Conservation (phyloP, 1,140 invertebrate genomes). For the Eubasilissa regina region DNA sequence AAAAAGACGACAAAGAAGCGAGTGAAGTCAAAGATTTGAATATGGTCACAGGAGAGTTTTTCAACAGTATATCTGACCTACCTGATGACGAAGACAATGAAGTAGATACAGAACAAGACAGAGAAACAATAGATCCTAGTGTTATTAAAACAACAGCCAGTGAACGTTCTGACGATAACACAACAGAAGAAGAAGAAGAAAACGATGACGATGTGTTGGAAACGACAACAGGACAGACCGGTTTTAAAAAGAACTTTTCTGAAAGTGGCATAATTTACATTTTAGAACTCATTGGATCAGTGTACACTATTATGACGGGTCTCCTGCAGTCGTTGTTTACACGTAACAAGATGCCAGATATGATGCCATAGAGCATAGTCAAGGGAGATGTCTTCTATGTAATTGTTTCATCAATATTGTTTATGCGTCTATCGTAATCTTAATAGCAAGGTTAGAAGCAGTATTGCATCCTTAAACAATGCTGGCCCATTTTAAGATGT, state of each 20-base stretch:
- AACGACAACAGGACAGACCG: background rate
- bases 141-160: slow-evolving; percentile 1
- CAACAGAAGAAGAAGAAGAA: slow-evolving; percentile 62
- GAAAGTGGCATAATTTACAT: slow-evolving; percentile 64
- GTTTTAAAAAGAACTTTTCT: slow-evolving; percentile 15
- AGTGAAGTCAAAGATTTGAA: slow-evolving; percentile 64
- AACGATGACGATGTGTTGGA: slow-evolving; percentile 56
- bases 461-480: no score
- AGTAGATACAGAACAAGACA: slow-evolving; percentile 14
- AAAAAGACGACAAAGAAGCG: slow-evolving; percentile 65
- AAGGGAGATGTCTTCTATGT: no score
- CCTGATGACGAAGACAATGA: slow-evolving; percentile 44
- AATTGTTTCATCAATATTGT: no score
- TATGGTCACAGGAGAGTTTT: slow-evolving; percentile 24
- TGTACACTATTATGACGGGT: slow-evolving; percentile 62
- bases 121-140: slow-evolving; percentile 26
- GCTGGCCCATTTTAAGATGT: no score
- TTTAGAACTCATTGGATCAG: slow-evolving; percentile 64
- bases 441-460: no score
- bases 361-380: no score
- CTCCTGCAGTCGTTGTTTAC: slow-evolving; percentile 62
- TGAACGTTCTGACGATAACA: slow-evolving; percentile 45
- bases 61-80: slow-evolving; percentile 18
- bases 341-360: background rate
- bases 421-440: no score